Conservation (phyloP, 2,113 vertebrate species). For the Oncorhynchus tshawytscha region DNA sequence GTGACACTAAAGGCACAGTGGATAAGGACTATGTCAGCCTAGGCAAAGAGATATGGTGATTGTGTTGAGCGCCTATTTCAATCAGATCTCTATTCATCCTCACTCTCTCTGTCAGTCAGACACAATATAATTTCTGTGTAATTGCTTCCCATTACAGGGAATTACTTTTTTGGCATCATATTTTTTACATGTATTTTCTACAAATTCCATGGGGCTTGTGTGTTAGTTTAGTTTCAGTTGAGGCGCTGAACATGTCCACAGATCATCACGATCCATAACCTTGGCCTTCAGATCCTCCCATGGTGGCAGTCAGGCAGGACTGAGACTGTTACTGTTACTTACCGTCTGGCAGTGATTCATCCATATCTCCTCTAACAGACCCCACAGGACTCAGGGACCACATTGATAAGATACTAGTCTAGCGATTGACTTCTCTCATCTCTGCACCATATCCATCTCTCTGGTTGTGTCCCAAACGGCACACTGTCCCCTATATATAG, state of each 20-base stretch:
- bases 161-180: too few relatives aligned
- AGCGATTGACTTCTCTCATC: not conserved
- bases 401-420: not conserved
- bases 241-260: not conserved
- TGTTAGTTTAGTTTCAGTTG: too few relatives aligned
- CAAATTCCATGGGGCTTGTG: too few relatives aligned
- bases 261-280: not conserved
- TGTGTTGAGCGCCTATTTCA: conserved; percentile 50
- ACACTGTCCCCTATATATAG: too few relatives aligned
- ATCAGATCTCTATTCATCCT: conserved; percentile 51
- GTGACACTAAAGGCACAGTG: conserved; percentile 25
- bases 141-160: conserved; percentile 37
- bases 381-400: not conserved
- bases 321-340: conserved; percentile 6
- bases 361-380: conserved; percentile 44
- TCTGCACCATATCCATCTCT: not conserved
- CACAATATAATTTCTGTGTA: conserved; percentile 64
- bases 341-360: conserved; percentile 31
- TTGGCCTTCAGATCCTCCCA: conserved; percentile 23
- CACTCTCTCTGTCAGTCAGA: conserved; percentile 42
- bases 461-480: too few relatives aligned
- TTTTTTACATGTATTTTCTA: too few relatives aligned
- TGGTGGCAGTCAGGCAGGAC: conserved; percentile 2
- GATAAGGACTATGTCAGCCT: conserved; percentile 41
- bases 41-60: conserved; percentile 48